These are phyloP conservation scores for Caenorhabditis brenneri DNA, from an alignment of 1,140 invertebrate species.

Conservation along the genomic window DNA sequence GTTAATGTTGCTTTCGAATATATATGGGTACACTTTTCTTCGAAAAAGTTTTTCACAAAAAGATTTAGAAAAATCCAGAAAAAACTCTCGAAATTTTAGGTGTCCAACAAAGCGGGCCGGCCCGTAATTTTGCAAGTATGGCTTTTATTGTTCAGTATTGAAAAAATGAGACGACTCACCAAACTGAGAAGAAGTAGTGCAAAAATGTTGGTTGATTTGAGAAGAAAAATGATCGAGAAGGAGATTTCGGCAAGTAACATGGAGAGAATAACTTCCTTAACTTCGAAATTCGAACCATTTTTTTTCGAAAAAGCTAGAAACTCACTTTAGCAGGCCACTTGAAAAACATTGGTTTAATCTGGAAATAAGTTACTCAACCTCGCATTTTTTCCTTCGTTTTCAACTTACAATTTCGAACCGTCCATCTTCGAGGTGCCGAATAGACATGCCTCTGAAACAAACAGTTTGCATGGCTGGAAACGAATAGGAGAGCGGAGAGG, in stretches of 20 bases:
- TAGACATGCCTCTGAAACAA: background rate
- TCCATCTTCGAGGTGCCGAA: conserved; percentile 29
- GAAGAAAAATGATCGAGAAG: background rate
- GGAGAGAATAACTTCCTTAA: background rate
- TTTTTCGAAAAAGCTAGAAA: background rate
- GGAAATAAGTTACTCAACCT: background rate
- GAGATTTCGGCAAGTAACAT: background rate
- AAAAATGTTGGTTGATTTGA: background rate
- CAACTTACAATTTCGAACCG: background rate
- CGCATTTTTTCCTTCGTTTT: too few relatives aligned
- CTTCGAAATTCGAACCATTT: background rate
- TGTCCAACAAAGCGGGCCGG: too few relatives aligned
- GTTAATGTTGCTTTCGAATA: too few relatives aligned
- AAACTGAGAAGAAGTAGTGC: background rate
- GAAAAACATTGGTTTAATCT: background rate
- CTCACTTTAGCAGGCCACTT: background rate
- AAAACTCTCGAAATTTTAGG: too few relatives aligned
- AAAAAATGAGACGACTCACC: background rate
- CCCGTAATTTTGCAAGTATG: too few relatives aligned
- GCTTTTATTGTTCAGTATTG: too few relatives aligned
- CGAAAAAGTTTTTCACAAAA: too few relatives aligned
- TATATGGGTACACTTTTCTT: too few relatives aligned
- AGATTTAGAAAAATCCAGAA: too few relatives aligned
- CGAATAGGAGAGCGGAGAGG: background rate
- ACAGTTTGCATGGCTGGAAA: background rate